phyloP scores from a whole-genome alignment of 2,888 invertebrate species.

The Hypsopygia costalis region DNA sequence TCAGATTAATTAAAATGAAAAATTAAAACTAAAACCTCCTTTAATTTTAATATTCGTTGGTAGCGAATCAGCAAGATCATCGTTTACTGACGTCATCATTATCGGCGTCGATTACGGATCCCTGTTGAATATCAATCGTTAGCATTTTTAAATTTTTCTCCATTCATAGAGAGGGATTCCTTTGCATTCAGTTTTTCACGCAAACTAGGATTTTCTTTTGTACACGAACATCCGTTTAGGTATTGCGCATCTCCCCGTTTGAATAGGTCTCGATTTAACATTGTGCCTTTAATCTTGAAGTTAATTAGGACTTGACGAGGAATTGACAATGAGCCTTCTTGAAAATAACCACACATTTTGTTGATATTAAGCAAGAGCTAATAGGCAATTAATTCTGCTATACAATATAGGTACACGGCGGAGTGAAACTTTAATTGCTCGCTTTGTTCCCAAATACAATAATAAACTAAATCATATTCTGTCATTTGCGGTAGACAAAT shows the following conservation, averaged over 20 bases:
- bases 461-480: slow-evolving; percentile 20
- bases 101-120: slow-evolving; percentile 34
- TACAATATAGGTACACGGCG: slow-evolving; percentile 1
- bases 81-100: slow-evolving; percentile 33
- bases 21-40: slow-evolving; percentile 14
- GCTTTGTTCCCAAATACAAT: slow-evolving; percentile 20
- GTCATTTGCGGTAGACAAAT: slow-evolving; percentile 26
- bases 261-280: slow-evolving; percentile 7
- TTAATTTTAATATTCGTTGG: slow-evolving; percentile 24
- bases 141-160: slow-evolving; percentile 26
- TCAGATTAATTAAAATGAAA: neutral
- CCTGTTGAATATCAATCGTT: slow-evolving; percentile 30
- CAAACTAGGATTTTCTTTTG: slow-evolving; percentile 1
- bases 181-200: slow-evolving; percentile 1
- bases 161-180: slow-evolving; percentile 16
- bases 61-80: slow-evolving; percentile 25
- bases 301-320: slow-evolving; percentile 10
- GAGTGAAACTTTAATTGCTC: slow-evolving; percentile 10
- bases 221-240: slow-evolving; percentile 1
- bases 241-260: slow-evolving; percentile 2
- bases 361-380: neutral
- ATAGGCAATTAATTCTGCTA: slow-evolving; percentile 4
- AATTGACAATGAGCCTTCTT: neutral
- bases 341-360: neutral
- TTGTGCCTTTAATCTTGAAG: slow-evolving; percentile 11